These are phyloP conservation scores for Urechis unicinctus DNA, from an alignment of 2,888 invertebrate genomes.

Conservation along the genomic window DNA sequence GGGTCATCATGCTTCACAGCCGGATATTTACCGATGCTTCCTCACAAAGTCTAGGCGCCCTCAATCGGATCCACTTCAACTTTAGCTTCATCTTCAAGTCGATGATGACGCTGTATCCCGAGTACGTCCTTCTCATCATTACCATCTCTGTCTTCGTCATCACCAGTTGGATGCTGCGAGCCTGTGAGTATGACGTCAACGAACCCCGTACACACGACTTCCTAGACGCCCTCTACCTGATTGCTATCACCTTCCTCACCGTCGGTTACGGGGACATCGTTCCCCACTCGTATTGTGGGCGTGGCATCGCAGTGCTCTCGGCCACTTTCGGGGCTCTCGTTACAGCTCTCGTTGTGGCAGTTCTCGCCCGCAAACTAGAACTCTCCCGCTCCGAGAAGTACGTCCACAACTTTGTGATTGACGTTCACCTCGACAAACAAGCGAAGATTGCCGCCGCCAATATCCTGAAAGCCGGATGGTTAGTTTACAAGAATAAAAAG, in stretches of 20 bases:
- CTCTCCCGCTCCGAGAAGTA: slow-evolving; percentile 46
- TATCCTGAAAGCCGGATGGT: slow-evolving; percentile 44
- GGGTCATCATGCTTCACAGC: slow-evolving; percentile 46
- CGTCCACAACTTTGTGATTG: slow-evolving; percentile 49
- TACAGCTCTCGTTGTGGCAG: slow-evolving; percentile 47
- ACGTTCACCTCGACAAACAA: slow-evolving; percentile 42
- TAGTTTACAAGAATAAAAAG: slow-evolving; percentile 34
- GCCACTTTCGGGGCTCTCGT: slow-evolving; percentile 48
- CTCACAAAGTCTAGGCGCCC: slow-evolving; percentile 52
- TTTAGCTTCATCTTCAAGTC: slow-evolving; percentile 60
- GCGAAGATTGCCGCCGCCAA: slow-evolving; percentile 42
- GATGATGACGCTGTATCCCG: slow-evolving; percentile 46
- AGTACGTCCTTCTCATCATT: slow-evolving; percentile 41
- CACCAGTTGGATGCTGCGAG: slow-evolving; percentile 43
- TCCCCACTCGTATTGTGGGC: slow-evolving; percentile 47
- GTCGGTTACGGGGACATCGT: slow-evolving; percentile 50
- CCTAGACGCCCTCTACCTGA: slow-evolving; percentile 48
- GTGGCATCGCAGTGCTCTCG: slow-evolving; percentile 44
- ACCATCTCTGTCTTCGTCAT: slow-evolving; percentile 37
- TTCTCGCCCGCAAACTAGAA: slow-evolving; percentile 44
- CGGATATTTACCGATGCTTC: slow-evolving; percentile 47
- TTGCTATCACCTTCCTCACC: slow-evolving; percentile 48
- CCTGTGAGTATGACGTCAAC: slow-evolving; percentile 35
- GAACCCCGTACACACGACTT: slow-evolving; percentile 31
- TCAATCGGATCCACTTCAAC: slow-evolving; percentile 94